Evolutionary conservation across 1,140 invertebrate species (phyloP), one percentile per base, ranked within the genome.

Genomic region (Hylyphantes graminicola): DNA sequence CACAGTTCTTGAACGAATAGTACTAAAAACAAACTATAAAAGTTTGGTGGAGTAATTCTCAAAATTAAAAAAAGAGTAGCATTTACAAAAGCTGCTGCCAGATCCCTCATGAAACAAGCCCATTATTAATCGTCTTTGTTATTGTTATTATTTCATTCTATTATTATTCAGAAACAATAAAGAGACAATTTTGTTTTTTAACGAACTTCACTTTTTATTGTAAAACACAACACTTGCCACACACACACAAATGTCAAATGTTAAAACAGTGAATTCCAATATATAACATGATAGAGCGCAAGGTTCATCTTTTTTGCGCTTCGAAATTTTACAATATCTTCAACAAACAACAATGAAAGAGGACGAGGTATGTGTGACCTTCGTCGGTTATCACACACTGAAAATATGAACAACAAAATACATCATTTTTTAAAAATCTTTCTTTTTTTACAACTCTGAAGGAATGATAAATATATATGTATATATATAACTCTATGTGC

Each of bases 241-340:
- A 80, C 35, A 80, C 35, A 35, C 35, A 35, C 35, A 35, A 35
- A 35, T 68, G 77, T 78, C 68, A 80, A 80, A 80, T 80, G 77
- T 80, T 80, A 80, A 80, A 80, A 80, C 77, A 80, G 51, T 80
- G 64, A 70, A 59, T 80, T 80, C 35, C 12, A 55, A 21, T 57
- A 13, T 15, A 54, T 17, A 73, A 73, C 35, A 59, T 48, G 51
- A 59, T 67, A 59, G 13, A 6, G 19, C 17, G 65, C 12, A 5
- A 68, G 9, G 17, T n/a, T 19, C 54, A n/a, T 63, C 54, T 64
- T 61, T 64, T 61, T 53, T 3, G 9, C 61, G 35, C 48, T 77
- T 13, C 54, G 54, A 57, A 15, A 65, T 77, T 21, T 50, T 59
- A 61, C n/a, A 48, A 48, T 54, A 67, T 80, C 55, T 57, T 57